These are phyloP conservation scores for Tetheella fluctuosa DNA, from an alignment of 2,888 invertebrate species.

Conservation along the genomic window DNA sequence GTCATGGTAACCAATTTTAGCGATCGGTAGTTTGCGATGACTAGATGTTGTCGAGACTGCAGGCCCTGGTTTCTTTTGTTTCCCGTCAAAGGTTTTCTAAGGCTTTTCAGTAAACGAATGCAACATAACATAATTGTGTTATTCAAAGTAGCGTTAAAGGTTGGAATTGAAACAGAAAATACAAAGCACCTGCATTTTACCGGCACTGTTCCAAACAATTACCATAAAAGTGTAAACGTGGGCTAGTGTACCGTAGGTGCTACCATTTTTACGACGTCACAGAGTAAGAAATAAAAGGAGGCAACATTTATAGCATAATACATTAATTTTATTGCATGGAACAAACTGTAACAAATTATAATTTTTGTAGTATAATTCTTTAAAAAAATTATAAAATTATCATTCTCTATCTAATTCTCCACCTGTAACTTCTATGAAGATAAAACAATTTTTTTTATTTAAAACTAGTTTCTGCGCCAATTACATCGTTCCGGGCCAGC, in stretches of 20 bases:
- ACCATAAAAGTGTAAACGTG: conserved; percentile 49
- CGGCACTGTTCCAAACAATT: conserved; percentile 52
- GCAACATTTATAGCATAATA: background rate
- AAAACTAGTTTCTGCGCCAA: too few species aligned
- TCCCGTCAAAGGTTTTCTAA: background rate
- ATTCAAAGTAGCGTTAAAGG: conserved; percentile 29
- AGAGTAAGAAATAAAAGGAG: background rate
- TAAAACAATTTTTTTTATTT: too few species aligned
- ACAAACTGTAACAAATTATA: background rate
- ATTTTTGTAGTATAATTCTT: too few species aligned
- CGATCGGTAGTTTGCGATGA: too few species aligned
- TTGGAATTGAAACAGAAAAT: conserved; percentile 48
- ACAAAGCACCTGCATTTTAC: conserved; percentile 43
- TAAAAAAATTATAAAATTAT: too few species aligned
- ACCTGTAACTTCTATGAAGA: too few species aligned
- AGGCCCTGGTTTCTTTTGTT: too few species aligned
- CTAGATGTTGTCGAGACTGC: too few species aligned
- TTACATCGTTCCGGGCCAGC: too few species aligned
- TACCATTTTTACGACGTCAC: background rate
- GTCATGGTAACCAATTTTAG: too few species aligned
- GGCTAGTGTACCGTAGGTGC: conserved; percentile 13
- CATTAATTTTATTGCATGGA: background rate
- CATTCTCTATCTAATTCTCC: too few species aligned
- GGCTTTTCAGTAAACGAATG: too few species aligned
- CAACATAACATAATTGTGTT: background rate